A percentile compares a stretch with the other conserved stretches of the same genome.
Evolutionary conservation across 2,888 invertebrate species (phyloP).

Genomic region (Standfussiana lucernea): DNA sequence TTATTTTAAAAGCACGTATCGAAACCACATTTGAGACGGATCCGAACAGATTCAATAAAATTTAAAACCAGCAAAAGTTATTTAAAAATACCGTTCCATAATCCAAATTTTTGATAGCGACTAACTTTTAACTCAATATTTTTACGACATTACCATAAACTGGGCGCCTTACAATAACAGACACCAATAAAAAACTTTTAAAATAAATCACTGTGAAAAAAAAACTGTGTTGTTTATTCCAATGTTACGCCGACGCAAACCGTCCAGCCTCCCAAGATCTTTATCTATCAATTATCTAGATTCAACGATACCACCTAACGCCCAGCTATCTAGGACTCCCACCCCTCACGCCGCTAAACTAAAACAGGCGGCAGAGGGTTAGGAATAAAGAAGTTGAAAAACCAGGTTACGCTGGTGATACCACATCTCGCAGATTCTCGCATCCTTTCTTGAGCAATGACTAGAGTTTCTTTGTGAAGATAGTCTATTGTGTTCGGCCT

Average conservation of each 20-base stretch:
- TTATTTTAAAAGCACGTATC: conserved; percentile 22
- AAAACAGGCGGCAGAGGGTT: conserved; percentile 27
- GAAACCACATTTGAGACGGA: conserved; percentile 12
- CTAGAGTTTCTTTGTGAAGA: conserved; percentile 76
- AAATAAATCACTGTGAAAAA: conserved; percentile 40
- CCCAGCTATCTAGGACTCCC: conserved; percentile 39
- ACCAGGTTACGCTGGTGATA: conserved; percentile 69
- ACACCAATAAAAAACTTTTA: conserved; percentile 10
- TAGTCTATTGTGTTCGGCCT: conserved; percentile 72
- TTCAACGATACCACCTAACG: conserved; percentile 54
- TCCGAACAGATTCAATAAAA: neutral
- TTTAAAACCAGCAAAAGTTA: neutral
- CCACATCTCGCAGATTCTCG: conserved; percentile 61
- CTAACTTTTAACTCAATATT: neutral
- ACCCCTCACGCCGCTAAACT: conserved; percentile 15
- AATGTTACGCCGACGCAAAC: conserved; percentile 49
- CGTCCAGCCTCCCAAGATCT: conserved; percentile 70
- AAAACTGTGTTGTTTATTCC: conserved; percentile 31
- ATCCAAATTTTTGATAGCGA: neutral
- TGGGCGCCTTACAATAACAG: neutral
- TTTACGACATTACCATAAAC: conserved; percentile 4
- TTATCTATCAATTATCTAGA: conserved; percentile 80
- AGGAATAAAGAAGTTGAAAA: conserved; percentile 69
- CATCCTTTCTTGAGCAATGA: conserved; percentile 75
- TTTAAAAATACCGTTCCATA: neutral